These are phyloP conservation scores for Griposia aprilina DNA, from an alignment of 2,888 invertebrate genomes.

Conservation along the genomic window DNA sequence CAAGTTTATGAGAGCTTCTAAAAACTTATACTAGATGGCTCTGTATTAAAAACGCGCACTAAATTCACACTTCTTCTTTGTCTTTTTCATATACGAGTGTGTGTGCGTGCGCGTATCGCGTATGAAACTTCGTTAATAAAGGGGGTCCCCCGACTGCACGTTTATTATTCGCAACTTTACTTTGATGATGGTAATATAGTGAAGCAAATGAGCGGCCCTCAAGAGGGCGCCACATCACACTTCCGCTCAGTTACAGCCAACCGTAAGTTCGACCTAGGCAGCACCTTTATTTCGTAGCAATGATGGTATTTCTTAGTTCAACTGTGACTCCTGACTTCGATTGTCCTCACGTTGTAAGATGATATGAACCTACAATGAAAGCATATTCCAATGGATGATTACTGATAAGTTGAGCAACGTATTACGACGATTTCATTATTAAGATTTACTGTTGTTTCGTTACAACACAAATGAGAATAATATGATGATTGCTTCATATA, in stretches of 20 bases:
- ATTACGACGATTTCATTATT: background rate
- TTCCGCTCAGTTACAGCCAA: background rate
- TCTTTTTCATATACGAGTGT: no score
- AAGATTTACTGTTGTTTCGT: background rate
- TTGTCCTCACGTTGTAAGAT: background rate
- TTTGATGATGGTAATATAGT: background rate
- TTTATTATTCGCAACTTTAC: no score
- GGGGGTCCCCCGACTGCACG: no score
- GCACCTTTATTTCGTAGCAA: background rate
- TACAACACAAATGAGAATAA: background rate
- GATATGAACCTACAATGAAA: background rate
- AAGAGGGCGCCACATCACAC: background rate
- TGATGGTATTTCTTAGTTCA: background rate
- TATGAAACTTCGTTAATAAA: no score
- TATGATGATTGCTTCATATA: background rate
- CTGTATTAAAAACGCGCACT: no score
- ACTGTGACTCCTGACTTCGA: background rate
- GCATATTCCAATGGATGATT: background rate
- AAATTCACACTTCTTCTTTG: no score
- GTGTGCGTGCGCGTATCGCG: no score
- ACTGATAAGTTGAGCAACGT: background rate
- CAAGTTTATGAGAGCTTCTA: no score
- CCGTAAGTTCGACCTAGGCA: background rate
- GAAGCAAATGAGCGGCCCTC: background rate
- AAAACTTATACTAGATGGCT: no score